A percentile compares a stretch with the other conserved stretches of the same genome.
These are phyloP conservation scores for Xestobium rufovillosum DNA, from an alignment of 2,888 invertebrate genomes.

Conservation along the genomic window DNA sequence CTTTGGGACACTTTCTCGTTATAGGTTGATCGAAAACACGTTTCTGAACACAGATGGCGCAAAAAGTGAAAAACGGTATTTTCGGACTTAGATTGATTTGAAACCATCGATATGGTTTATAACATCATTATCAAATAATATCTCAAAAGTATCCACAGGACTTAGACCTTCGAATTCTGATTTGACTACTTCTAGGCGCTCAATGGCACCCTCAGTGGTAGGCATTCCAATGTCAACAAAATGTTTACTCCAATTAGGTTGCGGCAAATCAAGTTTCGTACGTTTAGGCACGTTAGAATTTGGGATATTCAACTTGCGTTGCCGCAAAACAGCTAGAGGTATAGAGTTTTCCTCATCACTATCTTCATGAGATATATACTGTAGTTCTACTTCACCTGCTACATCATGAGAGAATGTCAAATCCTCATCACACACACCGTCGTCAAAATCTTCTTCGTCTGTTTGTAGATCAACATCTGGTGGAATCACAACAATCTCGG, in stretches of 20 bases:
- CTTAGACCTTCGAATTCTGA: background rate
- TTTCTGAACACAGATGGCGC: no score
- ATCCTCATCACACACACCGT: no score
- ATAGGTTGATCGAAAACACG: no score
- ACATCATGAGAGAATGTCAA: background rate
- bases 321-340: background rate
- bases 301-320: no score
- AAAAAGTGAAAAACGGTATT: no score
- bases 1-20: no score
- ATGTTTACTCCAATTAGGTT: background rate
- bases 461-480: background rate
- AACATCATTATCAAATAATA: background rate
- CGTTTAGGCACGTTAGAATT: background rate
- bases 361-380: background rate
- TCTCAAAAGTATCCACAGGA: background rate
- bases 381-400: background rate
- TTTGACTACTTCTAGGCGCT: background rate
- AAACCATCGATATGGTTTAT: background rate
- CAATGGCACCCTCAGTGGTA: background rate
- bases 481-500: background rate
- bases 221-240: background rate
- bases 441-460: constrained; percentile 2
- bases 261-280: background rate
- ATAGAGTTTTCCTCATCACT: background rate
- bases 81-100: no score